Percentiles rank a stretch among this genome's conserved stretches.
phyloP scores from a whole-genome alignment of 2,888 invertebrate genomes.

The Didymodactylos carnosus region DNA sequence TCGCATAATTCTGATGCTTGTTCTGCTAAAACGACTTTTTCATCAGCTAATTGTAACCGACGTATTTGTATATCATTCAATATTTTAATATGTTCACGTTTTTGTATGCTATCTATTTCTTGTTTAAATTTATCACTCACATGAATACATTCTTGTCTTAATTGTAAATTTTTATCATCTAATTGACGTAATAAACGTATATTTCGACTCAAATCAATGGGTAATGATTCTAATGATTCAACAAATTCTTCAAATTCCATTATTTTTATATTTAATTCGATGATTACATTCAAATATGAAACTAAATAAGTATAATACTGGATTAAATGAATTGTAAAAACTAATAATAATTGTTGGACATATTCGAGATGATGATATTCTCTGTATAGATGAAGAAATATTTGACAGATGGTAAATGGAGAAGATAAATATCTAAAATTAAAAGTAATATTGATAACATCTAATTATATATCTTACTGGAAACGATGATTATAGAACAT shows the following conservation, averaged over 20 bases:
- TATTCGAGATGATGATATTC: too few species aligned
- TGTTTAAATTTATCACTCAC: background rate
- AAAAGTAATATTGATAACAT: too few species aligned
- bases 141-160: conserved; percentile 1
- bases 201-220: conserved; percentile 9
- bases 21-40: conserved; percentile 66
- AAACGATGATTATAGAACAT: too few species aligned
- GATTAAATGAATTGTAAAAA: too few species aligned
- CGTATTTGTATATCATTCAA: background rate
- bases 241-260: background rate
- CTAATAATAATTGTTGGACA: too few species aligned
- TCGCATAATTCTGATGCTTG: conserved; percentile 95
- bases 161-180: conserved; percentile 3
- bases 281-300: too few species aligned
- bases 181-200: conserved; percentile 6
- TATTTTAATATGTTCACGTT: background rate
- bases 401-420: too few species aligned
- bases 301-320: too few species aligned
- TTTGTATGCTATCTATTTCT: background rate
- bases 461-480: too few species aligned
- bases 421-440: too few species aligned
- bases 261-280: too few species aligned
- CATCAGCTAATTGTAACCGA: background rate
- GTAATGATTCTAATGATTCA: conserved; percentile 8
- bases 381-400: too few species aligned